Base-by-base conservation (phyloP, 2,888 invertebrate species). In the Clivina fossor region DNA sequence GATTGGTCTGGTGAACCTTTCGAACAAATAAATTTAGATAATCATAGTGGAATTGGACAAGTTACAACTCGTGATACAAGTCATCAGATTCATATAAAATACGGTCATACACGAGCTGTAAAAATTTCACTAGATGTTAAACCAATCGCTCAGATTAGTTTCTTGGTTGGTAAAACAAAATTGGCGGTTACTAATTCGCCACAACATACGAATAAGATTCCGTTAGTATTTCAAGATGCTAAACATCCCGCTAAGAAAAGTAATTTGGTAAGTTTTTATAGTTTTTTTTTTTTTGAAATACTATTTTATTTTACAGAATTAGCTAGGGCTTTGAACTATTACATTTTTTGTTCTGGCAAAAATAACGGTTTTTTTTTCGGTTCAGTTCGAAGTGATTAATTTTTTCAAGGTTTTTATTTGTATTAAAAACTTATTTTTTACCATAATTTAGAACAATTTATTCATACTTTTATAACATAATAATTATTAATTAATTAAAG, bases 1-100 rank as follows among this genome's bases (percentile, higher is more conserved):
- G 57, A 48, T 8, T 78, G 78, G 77, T 64, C 64, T 9, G 65
- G 71, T 4, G 72, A 71, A 40, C 72, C 75, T 56, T 58, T 61
- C 4, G 64, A 62, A 24, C 56, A 73, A n/a, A 59, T 78, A 3
- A 61, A 63, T 9, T 62, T 76, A 5, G 66, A 73, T 58, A 60
- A 69, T 1, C 61, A 64, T 0, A 64, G 69, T 7, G 76, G 77
- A 49, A 64, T 76, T 16, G 76, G 70, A 3, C 65, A 69, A 30
- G 75, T 72, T 8, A 44, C 57, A 11, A 66, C 67, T 7, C 63
- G 65, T 49, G 65, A 64, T 53, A 67, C 67, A 22, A 71, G 70
- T 15, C 62, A 65, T 13, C 69, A 69, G 4, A n/a, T n/a, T n/a
- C 61, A 67, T 11, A 61, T 75, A 33, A 66, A 68, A 2, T 69